Evolutionary conservation across 2,888 invertebrate genomes (phyloP), one percentile per base, ranked within the genome.

Genomic region (Ischnus inquisitorius): DNA sequence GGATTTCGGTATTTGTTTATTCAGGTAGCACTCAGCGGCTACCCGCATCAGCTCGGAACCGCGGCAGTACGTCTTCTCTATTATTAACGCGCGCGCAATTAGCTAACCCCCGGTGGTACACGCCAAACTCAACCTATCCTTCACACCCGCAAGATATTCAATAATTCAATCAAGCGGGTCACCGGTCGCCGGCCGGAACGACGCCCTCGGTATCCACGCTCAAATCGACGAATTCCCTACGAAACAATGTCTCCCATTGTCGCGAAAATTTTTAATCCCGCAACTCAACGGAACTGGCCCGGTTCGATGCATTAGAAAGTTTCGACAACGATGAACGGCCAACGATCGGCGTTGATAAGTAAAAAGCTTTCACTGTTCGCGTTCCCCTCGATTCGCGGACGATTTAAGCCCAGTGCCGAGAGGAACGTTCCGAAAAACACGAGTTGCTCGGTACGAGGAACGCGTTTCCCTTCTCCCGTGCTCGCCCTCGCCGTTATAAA

Each of bases 41-140:
- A 60, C 77, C 76, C 82, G 71, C 71, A 82, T 64, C 86, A 80
- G 75, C 69, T 69, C 69, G 64, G 77, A 34, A 78, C 77, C 68
- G 69, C 84, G 81, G 25, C 81, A 84, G 79, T 84, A 83, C 87
- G 85, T 88, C 83, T 79, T 83, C 78, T 84, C 77, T 85, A 92
- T 92, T 92, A 93, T 93, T 92, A 89, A 93, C 89, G 88, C 85
- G 83, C 83, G 89, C 86, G 90, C 92, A 92, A 92, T 93, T 92
- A 92, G 91, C 90, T 86, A 89, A 88, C 88, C 88, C 88, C 88
- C 89, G 84, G 88, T n/a, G n/a, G n/a, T n/a, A 85, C 88, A 88
- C 89, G 90, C 68, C 46, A 62, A 62, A 6, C 34, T 25, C 69
- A 28, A 89, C 92, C 92, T 88, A 91, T 91, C 91, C 92, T 92